phyloP scores from a whole-genome alignment of 2,888 invertebrate species.

The Orthosia gothica region DNA sequence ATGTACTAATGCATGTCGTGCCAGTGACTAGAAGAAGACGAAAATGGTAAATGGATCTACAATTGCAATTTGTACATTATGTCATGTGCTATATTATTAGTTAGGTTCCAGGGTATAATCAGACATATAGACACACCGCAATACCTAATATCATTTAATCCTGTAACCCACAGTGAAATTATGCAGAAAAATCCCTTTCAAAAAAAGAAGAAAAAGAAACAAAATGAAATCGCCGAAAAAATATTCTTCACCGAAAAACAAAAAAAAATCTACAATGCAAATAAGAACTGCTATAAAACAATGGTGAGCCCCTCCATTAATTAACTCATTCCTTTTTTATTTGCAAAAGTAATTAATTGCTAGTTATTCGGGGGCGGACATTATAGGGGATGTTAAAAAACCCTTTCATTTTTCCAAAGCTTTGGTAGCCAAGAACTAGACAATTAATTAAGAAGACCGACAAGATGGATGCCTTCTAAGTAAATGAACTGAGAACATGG shows the following conservation, averaged over 20 bases:
- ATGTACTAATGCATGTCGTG: too few relatives aligned
- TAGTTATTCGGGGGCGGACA: constrained; percentile 60
- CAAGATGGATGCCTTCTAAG: constrained; percentile 62
- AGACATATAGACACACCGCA: neutral
- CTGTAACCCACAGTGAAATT: neutral
- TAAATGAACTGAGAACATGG: constrained; percentile 63
- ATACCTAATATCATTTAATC: neutral
- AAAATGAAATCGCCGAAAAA: constrained; percentile 25
- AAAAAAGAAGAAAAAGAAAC: neutral
- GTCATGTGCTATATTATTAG: too few relatives aligned
- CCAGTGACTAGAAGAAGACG: too few relatives aligned
- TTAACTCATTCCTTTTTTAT: constrained; percentile 51
- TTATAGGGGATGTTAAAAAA: constrained; percentile 49
- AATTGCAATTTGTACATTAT: too few relatives aligned
- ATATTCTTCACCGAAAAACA: constrained; percentile 16
- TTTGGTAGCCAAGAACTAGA: constrained; percentile 60
- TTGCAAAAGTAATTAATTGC: constrained; percentile 61
- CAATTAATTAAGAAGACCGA: constrained; percentile 68
- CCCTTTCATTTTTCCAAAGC: constrained; percentile 59
- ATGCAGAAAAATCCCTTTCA: neutral
- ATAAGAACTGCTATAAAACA: constrained; percentile 62
- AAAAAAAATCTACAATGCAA: constrained; percentile 57
- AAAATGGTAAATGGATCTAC: too few relatives aligned
- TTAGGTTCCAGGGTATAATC: neutral
- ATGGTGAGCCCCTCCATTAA: constrained; percentile 60